A percentile compares a stretch with the other conserved stretches of the same genome.
phyloP scores from a whole-genome alignment of 2,888 invertebrate species.

The Scaptomyza parva region DNA sequence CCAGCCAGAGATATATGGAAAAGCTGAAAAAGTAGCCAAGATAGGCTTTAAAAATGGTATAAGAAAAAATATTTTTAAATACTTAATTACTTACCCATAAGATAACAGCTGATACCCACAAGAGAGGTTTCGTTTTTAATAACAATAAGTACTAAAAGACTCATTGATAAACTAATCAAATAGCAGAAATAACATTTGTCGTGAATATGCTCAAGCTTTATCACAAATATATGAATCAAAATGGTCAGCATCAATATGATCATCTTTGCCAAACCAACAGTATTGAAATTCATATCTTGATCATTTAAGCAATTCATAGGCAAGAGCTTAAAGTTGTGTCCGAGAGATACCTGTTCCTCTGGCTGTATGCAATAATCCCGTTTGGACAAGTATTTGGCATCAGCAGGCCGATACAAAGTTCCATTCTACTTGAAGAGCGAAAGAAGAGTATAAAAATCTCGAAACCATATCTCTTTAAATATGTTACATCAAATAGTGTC shows the following conservation, averaged over 20 bases:
- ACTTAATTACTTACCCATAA: not conserved
- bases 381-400: not conserved
- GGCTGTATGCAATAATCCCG: slow-evolving; percentile 24
- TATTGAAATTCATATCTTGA: not conserved
- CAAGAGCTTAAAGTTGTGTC: not conserved
- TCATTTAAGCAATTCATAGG: not conserved
- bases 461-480: not conserved
- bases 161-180: slow-evolving; percentile 87
- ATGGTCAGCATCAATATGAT: not conserved
- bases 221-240: slow-evolving; percentile 88
- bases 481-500: slow-evolving; percentile 20
- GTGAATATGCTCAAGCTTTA: slow-evolving; percentile 89
- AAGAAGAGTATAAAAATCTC: slow-evolving; percentile 5
- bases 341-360: not conserved
- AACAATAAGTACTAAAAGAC: slow-evolving; percentile 76
- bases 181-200: slow-evolving; percentile 90
- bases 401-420: slow-evolving; percentile 6
- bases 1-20: slow-evolving; percentile 93
- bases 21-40: slow-evolving; percentile 88
- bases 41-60: slow-evolving; percentile 46
- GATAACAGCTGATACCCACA: slow-evolving; percentile 84
- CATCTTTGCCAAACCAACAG: not conserved
- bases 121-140: slow-evolving; percentile 74
- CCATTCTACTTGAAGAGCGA: slow-evolving; percentile 13
- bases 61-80: not conserved